Evolutionary conservation across 1,140 invertebrate species (phyloP).

Genomic region (fruit fly (Drosophila melanogaster)): Release_6_plus_ISO1_MT NC_004354.4:8561501-8562000

Average conservation of each 20-base stretch:
- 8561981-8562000: constrained; percentile 48
- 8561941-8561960: constrained; percentile 69
- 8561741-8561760: constrained; percentile 1
- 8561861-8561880: neutral
- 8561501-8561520: constrained; percentile 52
- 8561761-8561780: constrained; percentile 37
- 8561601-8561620: constrained; percentile 9
- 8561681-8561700: constrained; percentile 50
- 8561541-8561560: constrained; percentile 3
- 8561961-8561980: constrained; percentile 64
- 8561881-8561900: neutral
- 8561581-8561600: constrained; percentile 35
- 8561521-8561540: constrained; percentile 12
- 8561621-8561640: neutral
- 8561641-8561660: neutral
- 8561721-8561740: constrained; percentile 39
- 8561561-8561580: constrained; percentile 5
- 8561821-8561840: constrained; percentile 10
- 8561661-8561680: constrained; percentile 19
- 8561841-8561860: constrained; percentile 4
- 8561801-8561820: neutral
- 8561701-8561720: constrained; percentile 71
- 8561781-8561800: constrained; percentile 20
- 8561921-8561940: constrained; percentile 43
- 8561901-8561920: neutral